Conservation (phyloP, 2,113 vertebrate species). For the Apteryx owenii region DNA sequence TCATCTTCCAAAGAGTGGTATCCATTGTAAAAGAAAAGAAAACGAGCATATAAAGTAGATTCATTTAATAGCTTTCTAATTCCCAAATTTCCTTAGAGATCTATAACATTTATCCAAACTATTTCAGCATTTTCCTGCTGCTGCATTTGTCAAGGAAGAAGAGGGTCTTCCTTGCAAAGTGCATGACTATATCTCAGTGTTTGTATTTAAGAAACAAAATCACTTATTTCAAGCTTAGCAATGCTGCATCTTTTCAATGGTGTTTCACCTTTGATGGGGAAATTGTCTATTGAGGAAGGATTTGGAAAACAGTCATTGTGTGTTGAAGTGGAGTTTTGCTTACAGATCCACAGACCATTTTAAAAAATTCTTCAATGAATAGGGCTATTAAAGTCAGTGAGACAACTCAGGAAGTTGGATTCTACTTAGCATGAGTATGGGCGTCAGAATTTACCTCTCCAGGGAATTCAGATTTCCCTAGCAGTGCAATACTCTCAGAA, state of each 20-base stretch:
- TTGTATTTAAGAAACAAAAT: constrained; percentile 26
- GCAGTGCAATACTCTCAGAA: background rate
- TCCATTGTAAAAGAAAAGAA: background rate
- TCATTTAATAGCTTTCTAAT: background rate
- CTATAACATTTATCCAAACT: constrained; percentile 24
- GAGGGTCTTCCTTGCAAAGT: background rate
- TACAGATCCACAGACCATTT: background rate
- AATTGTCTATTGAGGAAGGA: background rate
- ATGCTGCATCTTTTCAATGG: background rate
- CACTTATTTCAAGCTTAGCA: background rate
- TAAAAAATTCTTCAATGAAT: background rate
- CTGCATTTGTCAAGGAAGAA: background rate
- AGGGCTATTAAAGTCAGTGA: background rate
- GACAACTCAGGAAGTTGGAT: background rate
- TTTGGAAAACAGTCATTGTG: background rate
- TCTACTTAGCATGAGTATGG: background rate
- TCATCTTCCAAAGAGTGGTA: background rate
- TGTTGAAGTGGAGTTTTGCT: background rate
- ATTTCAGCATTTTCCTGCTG: background rate
- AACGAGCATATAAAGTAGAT: background rate
- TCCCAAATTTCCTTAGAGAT: background rate
- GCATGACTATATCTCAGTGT: background rate
- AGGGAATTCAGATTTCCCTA: background rate
- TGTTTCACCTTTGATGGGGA: background rate
- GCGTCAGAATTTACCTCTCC: background rate